phyloP scores from a whole-genome alignment of 2,888 invertebrate genomes.

The Brachyptera putata region DNA sequence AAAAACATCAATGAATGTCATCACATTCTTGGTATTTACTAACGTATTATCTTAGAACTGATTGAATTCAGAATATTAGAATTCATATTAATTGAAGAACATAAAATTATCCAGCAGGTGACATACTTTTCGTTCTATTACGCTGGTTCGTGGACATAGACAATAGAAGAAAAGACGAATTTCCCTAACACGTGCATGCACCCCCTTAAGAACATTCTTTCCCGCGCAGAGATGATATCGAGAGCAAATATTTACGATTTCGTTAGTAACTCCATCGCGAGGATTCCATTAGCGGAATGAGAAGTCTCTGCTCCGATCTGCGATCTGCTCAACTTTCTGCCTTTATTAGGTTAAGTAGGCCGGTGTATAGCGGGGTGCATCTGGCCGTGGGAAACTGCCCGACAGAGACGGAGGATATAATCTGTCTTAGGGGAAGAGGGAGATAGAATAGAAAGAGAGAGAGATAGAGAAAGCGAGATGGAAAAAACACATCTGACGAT shows the following conservation, averaged over 20 bases:
- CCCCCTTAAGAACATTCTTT: neutral
- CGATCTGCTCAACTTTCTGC: conserved; percentile 24
- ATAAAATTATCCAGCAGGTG: too few relatives aligned
- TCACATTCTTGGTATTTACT: too few relatives aligned
- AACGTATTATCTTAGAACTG: too few relatives aligned
- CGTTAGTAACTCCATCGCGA: conserved; percentile 17
- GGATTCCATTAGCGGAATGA: conserved; percentile 33
- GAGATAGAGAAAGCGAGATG: neutral
- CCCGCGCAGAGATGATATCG: neutral
- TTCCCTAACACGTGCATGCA: too few relatives aligned
- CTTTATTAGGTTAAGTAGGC: conserved; percentile 31
- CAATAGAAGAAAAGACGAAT: too few relatives aligned
- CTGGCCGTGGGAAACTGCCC: conserved; percentile 21
- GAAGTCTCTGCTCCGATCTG: conserved; percentile 27
- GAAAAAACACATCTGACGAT: conserved; percentile 19
- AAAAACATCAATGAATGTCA: too few relatives aligned
- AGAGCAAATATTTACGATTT: neutral
- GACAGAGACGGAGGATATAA: conserved; percentile 13
- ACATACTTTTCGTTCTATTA: too few relatives aligned
- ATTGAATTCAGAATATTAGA: too few relatives aligned
- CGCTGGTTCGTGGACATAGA: too few relatives aligned
- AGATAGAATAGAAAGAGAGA: neutral
- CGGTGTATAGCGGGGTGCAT: conserved; percentile 21
- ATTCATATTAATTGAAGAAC: too few relatives aligned
- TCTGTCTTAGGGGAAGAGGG: conserved; percentile 4